These are phyloP conservation scores for Amniataba percoides DNA, from an alignment of 2,797 vertebrate genomes.

Conservation along the genomic window DNA sequence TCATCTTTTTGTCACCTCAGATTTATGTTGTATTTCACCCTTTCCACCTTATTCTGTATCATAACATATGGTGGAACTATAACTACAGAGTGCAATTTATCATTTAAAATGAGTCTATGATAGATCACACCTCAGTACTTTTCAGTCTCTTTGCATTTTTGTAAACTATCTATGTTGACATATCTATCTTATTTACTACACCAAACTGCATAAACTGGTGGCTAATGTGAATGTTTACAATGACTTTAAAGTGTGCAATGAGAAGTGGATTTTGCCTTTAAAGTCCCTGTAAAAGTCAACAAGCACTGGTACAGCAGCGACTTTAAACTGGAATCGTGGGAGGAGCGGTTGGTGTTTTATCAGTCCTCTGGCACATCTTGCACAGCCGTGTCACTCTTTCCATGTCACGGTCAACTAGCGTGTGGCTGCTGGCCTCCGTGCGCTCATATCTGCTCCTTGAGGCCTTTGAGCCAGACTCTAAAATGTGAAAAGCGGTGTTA, in stretches of 20 bases:
- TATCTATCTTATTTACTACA: background rate
- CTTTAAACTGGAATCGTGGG: constrained; percentile 57
- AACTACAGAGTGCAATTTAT: no score
- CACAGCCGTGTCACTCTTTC: constrained; percentile 81
- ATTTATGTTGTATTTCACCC: no score
- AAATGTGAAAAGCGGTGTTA: constrained; percentile 47
- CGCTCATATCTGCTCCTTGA: constrained; percentile 44
- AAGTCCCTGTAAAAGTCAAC: constrained; percentile 30
- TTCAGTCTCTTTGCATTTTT: background rate
- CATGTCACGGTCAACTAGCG: constrained; percentile 78
- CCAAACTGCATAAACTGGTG: background rate
- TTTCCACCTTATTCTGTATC: background rate
- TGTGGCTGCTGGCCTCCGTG: constrained; percentile 62
- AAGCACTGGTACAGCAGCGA: constrained; percentile 33
- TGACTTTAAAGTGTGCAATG: background rate
- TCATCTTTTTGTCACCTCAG: no score
- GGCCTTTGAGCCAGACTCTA: constrained; percentile 40
- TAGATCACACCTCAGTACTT: background rate
- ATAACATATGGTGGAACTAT: background rate
- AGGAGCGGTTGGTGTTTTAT: constrained; percentile 68
- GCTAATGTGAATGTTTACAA: background rate
- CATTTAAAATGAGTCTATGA: background rate
- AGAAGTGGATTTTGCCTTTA: background rate
- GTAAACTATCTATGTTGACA: background rate
- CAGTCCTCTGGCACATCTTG: constrained; percentile 73